Evolutionary conservation across 2,888 invertebrate species (phyloP).

Genomic region (Lymantria monacha): DNA sequence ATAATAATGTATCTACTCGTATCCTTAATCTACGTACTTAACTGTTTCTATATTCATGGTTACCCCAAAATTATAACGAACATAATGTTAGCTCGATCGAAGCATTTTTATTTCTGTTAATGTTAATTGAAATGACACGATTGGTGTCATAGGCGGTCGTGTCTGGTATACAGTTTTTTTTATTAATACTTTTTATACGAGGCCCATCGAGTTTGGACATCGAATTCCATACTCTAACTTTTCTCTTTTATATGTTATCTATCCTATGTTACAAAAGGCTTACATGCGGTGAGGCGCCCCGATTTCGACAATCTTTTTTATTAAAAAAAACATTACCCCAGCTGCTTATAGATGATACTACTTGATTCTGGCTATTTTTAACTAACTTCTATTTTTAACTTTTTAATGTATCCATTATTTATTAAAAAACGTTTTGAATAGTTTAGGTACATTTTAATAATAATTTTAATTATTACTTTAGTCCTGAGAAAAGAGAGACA

Average conservation of each 20-base stretch:
- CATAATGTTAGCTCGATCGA: constrained; percentile 44
- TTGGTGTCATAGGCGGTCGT: constrained; percentile 51
- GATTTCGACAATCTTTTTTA: background rate
- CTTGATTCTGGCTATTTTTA: too few species aligned
- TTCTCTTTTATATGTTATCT: constrained; percentile 64
- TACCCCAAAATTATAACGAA: constrained; percentile 52
- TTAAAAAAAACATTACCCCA: too few species aligned
- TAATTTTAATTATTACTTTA: too few species aligned
- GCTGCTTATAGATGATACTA: too few species aligned
- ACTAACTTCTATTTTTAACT: too few species aligned
- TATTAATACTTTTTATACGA: constrained; percentile 65
- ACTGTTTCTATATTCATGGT: constrained; percentile 46
- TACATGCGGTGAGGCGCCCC: constrained; percentile 34
- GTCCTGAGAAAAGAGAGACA: too few species aligned
- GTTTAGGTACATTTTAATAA: too few species aligned
- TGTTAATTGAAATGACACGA: constrained; percentile 77
- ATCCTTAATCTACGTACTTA: constrained; percentile 6
- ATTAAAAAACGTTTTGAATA: too few species aligned
- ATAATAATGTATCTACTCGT: constrained; percentile 1
- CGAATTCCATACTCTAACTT: constrained; percentile 67
- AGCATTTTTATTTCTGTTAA: constrained; percentile 64
- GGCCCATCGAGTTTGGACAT: constrained; percentile 56
- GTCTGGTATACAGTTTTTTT: constrained; percentile 51
- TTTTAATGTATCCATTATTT: too few species aligned
- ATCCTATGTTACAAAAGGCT: constrained; percentile 42